These are phyloP conservation scores for Lucilia cuprina DNA, from an alignment of 1,140 invertebrate genomes.

Conservation along the genomic window DNA sequence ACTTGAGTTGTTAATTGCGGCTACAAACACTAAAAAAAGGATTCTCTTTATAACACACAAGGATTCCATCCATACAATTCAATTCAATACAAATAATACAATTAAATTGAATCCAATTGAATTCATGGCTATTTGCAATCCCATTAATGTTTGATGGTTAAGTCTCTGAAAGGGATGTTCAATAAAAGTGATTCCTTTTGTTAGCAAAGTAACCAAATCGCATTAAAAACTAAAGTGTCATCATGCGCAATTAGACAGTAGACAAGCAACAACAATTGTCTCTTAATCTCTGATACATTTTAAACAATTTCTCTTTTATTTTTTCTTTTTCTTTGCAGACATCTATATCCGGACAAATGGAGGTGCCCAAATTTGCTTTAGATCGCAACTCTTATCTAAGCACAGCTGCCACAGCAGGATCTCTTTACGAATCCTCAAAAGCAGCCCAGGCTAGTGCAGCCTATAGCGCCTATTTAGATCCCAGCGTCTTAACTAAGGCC, in stretches of 20 bases:
- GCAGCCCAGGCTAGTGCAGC: conserved; percentile 57
- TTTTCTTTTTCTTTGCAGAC: conserved; percentile 42
- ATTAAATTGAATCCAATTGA: background rate
- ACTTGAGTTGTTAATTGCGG: conserved; percentile 40
- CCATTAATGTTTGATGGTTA: conserved; percentile 3
- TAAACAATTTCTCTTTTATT: conserved; percentile 12
- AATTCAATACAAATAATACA: background rate
- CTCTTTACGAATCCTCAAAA: conserved; percentile 46
- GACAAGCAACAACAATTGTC: too few relatives aligned
- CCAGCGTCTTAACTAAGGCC: conserved; percentile 77
- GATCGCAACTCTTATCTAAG: conserved; percentile 60
- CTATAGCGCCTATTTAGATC: conserved; percentile 72
- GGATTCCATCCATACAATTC: background rate
- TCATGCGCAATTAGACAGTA: conserved; percentile 17
- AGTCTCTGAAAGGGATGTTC: background rate
- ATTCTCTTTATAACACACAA: background rate
- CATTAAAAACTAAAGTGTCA: conserved; percentile 11
- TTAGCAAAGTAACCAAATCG: background rate
- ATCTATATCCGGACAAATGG: conserved; percentile 59
- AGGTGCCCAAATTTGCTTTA: conserved; percentile 58
- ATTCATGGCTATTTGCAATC: background rate
- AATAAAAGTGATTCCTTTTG: background rate
- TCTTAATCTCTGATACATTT: too few relatives aligned
- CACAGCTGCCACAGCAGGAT: conserved; percentile 47
- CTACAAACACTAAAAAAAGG: background rate